Conservation (phyloP, 1,140 invertebrate genomes). For the Drosophila jambulina region DNA sequence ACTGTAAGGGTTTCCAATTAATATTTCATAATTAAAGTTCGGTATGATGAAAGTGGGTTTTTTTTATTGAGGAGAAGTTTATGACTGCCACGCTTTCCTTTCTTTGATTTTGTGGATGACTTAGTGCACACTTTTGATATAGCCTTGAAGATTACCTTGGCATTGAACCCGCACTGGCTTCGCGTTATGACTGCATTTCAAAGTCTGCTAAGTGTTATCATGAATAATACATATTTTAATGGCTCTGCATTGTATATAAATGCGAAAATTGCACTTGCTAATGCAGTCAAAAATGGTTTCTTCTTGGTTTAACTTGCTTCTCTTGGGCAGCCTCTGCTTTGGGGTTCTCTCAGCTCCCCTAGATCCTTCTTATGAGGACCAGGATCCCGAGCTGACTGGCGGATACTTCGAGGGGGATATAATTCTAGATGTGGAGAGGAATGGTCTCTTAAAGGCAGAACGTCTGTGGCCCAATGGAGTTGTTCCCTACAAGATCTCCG, state of each 20-base stretch:
- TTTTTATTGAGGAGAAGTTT: background rate
- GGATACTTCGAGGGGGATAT: background rate
- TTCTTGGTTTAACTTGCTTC: constrained; percentile 9
- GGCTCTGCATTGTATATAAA: background rate
- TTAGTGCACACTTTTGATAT: background rate
- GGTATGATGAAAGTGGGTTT: background rate
- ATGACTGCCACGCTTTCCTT: background rate
- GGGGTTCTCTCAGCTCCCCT: constrained; percentile 20
- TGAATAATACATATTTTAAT: background rate
- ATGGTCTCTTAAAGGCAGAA: constrained; percentile 6
- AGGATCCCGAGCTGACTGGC: background rate
- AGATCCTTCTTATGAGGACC: background rate
- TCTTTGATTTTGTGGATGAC: background rate
- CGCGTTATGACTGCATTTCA: background rate
- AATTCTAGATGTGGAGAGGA: constrained; percentile 35
- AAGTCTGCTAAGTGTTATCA: background rate
- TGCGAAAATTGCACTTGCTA: background rate
- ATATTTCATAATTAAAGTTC: background rate
- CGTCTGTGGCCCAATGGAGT: constrained; percentile 73
- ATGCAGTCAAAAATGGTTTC: constrained; percentile 45
- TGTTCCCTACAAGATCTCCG: constrained; percentile 76
- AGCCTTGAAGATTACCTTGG: background rate
- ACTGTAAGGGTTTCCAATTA: background rate
- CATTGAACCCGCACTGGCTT: background rate
- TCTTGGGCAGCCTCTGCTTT: constrained; percentile 16